These are phyloP conservation scores for Melanostigma gelatinosum DNA, from an alignment of 2,113 vertebrate genomes.

Conservation along the genomic window DNA sequence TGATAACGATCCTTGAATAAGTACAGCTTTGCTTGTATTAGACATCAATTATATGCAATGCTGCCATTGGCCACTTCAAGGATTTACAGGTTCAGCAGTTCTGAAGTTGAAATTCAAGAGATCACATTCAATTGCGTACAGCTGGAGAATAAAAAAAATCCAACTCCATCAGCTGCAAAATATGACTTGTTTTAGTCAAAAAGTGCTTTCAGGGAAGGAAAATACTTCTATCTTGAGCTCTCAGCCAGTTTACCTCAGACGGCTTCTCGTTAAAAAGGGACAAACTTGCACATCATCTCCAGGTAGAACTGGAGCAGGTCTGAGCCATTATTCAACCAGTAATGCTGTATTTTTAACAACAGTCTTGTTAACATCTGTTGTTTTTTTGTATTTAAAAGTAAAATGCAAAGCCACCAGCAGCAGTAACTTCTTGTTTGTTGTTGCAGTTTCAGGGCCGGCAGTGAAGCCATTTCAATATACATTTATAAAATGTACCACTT, in stretches of 20 bases:
- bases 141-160: constrained; percentile 18
- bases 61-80: constrained; percentile 10
- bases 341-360: constrained; percentile 23
- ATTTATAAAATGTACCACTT: constrained; percentile 70
- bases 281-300: constrained; percentile 17
- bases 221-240: constrained; percentile 11
- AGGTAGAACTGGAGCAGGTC: constrained; percentile 33
- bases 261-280: constrained; percentile 28
- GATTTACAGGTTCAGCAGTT: constrained; percentile 25
- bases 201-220: constrained; percentile 57
- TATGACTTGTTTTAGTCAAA: constrained; percentile 15
- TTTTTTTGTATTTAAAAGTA: not conserved
- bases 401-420: constrained; percentile 45
- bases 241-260: constrained; percentile 11
- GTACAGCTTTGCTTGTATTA: not conserved
- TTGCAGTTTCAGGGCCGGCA: constrained; percentile 63
- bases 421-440: constrained; percentile 26
- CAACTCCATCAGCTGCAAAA: constrained; percentile 25
- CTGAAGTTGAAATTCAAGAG: not conserved
- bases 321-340: constrained; percentile 19
- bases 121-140: constrained; percentile 40
- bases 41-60: not conserved
- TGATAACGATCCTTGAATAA: constrained; percentile 1
- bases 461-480: constrained; percentile 54
- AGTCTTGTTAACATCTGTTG: constrained; percentile 7